Evolutionary conservation across 2,888 invertebrate genomes (phyloP), one percentile per base, ranked within the genome.

Genomic region (Hirtodrosophila cameraria): DNA sequence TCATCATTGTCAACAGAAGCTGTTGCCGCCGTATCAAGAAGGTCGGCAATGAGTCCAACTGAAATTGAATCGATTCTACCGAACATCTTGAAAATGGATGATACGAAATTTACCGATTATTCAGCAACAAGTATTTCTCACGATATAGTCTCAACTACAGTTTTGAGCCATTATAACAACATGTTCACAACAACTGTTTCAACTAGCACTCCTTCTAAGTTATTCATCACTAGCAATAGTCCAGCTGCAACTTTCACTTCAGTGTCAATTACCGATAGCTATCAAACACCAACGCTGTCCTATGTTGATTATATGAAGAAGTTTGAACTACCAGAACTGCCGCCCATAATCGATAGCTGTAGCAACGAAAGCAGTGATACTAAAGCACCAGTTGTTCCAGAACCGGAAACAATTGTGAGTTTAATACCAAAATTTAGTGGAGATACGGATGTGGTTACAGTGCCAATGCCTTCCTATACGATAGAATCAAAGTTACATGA

Each of bases 301-400:
- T 85, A 78, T 52, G 46, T 59, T 12, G 87, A 88, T 30, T 88
- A 89, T 52, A 78, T 89, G 69, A 87, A 85, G 55, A 64, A 80
- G 46, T 85, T 85, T 60, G 76, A 80, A 5, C 46, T 86, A 30
- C 75, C 80, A 11, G 79, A 82, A 30, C 61, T 75, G 23, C 75
- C 82, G 7, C 68, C 76, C 27, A 75, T 76, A 35, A 33, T 73
- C 8, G 63, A 65, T 23, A 46, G 81, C 2, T 41, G 60, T 6
- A 64, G 30, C 12, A 8, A 27, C 31, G 39, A 13, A 9, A 33
- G 31, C 25, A 42, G 11, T 9, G 23, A 23, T 23, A 23, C 6
- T 23, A 23, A 8, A 35, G 3, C 31, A 33, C 16, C 7, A 13
- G 8, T n/a, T 3, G 4, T 18, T 27, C 27, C 35, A 6, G 16